phyloP scores from a whole-genome alignment of 1,140 invertebrate species.

The Matsumurasca onukii region DNA sequence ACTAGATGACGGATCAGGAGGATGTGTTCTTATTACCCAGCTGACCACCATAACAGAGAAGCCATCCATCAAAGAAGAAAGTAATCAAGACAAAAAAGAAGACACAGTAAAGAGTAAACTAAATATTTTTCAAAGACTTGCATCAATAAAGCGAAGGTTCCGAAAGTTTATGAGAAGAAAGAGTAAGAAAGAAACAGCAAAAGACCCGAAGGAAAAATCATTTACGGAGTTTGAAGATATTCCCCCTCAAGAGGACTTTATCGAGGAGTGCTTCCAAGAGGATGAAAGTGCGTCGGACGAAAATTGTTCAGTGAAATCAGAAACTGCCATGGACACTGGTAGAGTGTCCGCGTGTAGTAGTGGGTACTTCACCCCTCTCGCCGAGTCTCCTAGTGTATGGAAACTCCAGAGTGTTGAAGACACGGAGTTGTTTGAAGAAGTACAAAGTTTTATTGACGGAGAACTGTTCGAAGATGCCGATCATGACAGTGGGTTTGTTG shows the following conservation, averaged over 20 bases:
- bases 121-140: neutral
- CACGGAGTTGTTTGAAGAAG: neutral
- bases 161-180: neutral
- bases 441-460: too few species aligned
- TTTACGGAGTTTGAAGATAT: neutral
- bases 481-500: too few species aligned
- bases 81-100: neutral
- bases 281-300: neutral
- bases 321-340: neutral
- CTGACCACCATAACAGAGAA: neutral
- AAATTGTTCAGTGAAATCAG: neutral
- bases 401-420: neutral
- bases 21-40: conserved; percentile 9
- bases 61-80: neutral
- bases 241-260: conserved; percentile 4
- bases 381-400: neutral
- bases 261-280: conserved; percentile 17
- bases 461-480: too few species aligned
- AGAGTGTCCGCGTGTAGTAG: conserved; percentile 10
- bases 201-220: neutral
- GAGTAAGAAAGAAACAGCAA: neutral
- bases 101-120: neutral
- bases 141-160: neutral
- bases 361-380: neutral
- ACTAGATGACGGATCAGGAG: conserved; percentile 7